Evolutionary conservation across 2,113 vertebrate genomes (phyloP).

Genomic region (Rhinogobius similis): DNA sequence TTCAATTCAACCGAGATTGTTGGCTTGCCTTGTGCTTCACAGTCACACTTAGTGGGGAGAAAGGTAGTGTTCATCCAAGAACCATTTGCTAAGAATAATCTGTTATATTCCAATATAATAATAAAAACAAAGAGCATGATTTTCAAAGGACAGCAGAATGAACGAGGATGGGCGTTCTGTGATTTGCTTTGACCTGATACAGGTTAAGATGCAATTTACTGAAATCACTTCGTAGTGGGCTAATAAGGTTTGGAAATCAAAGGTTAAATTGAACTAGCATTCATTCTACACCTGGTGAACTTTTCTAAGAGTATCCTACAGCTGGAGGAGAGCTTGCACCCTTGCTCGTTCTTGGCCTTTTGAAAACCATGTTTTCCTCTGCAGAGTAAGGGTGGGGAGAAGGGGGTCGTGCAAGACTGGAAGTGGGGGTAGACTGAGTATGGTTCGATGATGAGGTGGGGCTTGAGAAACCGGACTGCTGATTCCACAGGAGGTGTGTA

Average conservation of each 20-base stretch:
- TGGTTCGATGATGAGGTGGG: constrained; percentile 48
- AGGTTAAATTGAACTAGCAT: constrained; percentile 71
- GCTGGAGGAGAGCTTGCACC: constrained; percentile 51
- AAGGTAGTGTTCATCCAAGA: constrained; percentile 71
- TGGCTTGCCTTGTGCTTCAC: constrained; percentile 71
- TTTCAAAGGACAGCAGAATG: constrained; percentile 74
- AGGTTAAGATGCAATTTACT: constrained; percentile 78
- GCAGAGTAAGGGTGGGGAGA: constrained; percentile 42
- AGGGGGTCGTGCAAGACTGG: constrained; percentile 60
- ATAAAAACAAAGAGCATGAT: constrained; percentile 70
- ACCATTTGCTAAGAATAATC: constrained; percentile 62
- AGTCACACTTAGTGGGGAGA: constrained; percentile 43
- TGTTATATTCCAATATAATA: constrained; percentile 66
- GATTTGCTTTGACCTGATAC: constrained; percentile 81
- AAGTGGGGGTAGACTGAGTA: constrained; percentile 34
- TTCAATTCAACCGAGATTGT: constrained; percentile 39
- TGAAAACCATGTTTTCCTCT: constrained; percentile 75
- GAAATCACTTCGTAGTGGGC: constrained; percentile 57
- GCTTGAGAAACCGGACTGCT: constrained; percentile 69
- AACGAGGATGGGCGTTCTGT: constrained; percentile 65
- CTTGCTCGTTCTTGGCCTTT: constrained; percentile 71
- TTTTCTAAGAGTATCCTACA: constrained; percentile 58
- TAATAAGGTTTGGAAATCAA: constrained; percentile 59
- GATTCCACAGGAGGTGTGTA: constrained; percentile 75
- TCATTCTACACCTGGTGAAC: constrained; percentile 53